Conservation (phyloP, 2,888 invertebrate genomes). For the Congeria kusceri region DNA sequence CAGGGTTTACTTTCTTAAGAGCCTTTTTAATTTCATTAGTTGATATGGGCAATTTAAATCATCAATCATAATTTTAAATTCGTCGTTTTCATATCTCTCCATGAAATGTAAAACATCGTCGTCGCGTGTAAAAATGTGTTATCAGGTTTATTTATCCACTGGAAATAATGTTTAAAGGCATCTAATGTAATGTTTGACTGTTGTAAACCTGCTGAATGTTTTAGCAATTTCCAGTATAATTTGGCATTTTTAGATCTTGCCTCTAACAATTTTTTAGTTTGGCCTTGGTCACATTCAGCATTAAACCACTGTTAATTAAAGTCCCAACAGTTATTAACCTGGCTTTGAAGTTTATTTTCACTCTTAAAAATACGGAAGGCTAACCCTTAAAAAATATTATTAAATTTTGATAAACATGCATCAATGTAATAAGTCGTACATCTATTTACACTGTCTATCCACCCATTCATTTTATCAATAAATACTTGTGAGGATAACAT, state of each 20-base stretch:
- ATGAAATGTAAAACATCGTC: slow-evolving; percentile 27
- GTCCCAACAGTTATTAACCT: too few relatives aligned
- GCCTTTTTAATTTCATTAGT: not conserved
- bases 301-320: too few relatives aligned
- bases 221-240: not conserved
- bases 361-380: too few relatives aligned
- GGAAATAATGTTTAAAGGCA: slow-evolving; percentile 17
- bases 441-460: too few relatives aligned
- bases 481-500: too few relatives aligned
- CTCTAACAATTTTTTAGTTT: not conserved
- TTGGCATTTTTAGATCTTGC: not conserved
- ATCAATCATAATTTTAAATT: slow-evolving; percentile 30
- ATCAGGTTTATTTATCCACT: slow-evolving; percentile 13
- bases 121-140: slow-evolving; percentile 12
- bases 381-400: too few relatives aligned
- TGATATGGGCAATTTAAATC: slow-evolving; percentile 11
- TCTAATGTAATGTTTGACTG: not conserved
- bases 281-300: too few relatives aligned
- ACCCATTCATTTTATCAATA: not conserved
- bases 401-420: too few relatives aligned
- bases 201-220: not conserved
- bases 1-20: slow-evolving; percentile 11
- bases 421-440: too few relatives aligned
- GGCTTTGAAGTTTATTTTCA: too few relatives aligned
- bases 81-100: slow-evolving; percentile 20